A percentile compares a stretch with the other conserved stretches of the same genome.
Evolutionary conservation across 2,113 vertebrate genomes (phyloP).

Genomic region (Psittacula cyanocephala): DNA sequence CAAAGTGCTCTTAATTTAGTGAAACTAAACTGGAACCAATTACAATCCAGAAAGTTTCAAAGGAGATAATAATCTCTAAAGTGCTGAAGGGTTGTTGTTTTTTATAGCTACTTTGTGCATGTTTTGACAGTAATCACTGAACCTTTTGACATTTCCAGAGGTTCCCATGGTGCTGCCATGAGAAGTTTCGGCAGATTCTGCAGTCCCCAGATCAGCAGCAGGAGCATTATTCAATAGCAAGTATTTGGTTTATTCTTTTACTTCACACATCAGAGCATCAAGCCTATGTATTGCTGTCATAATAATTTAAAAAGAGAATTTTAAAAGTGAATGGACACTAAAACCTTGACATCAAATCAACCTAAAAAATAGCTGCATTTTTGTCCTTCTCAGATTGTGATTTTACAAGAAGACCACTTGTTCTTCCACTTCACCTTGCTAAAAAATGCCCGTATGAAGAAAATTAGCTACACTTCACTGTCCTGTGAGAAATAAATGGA

Average conservation of each 20-base stretch:
- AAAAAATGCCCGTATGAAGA: neutral
- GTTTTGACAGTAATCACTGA: neutral
- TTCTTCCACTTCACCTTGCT: neutral
- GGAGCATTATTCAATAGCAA: neutral
- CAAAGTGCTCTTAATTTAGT: conserved; percentile 7
- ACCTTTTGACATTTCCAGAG: neutral
- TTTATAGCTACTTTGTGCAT: neutral
- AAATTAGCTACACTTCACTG: neutral
- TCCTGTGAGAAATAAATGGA: neutral
- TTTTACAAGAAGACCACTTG: neutral
- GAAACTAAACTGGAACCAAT: neutral
- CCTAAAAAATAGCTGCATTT: neutral
- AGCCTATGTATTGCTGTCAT: neutral
- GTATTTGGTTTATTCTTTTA: neutral
- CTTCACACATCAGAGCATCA: neutral
- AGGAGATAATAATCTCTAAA: neutral
- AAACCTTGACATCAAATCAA: neutral
- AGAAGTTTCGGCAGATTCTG: neutral
- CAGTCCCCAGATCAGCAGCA: neutral
- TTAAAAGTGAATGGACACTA: neutral
- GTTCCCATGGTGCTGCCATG: neutral
- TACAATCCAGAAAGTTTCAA: neutral
- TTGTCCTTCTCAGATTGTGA: neutral
- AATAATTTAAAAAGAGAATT: neutral
- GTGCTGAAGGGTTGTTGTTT: neutral